Base-by-base conservation (phyloP, 2,888 invertebrate species). In the Drosophila mettleri region DNA sequence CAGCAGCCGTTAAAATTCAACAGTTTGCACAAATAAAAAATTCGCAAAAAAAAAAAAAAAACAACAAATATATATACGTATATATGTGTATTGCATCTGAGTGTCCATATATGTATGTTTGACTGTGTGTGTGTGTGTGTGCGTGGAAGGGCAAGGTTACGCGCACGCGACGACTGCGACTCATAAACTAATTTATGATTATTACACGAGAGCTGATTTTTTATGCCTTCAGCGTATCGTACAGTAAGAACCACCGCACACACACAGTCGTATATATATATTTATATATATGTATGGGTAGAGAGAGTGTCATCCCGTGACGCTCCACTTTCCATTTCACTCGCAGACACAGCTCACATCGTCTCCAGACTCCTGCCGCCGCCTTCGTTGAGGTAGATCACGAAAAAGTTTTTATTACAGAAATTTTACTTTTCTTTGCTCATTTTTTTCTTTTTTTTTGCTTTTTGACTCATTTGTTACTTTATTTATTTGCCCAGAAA, bases 171-270 rank as follows among this genome's bases (percentile, higher is more conserved):
- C 74, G 70, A 43, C 78, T 73, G 61, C 72, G 80, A 80, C 87
- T 89, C 82, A 88, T 90, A 89, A 90, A 90, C 90, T 90, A 90
- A 90, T 90, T 90, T 90, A 90, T 89, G 91, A 90, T 90, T 90
- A 90, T 90, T 88, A 86, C 86, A 73, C 80, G 68, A 85, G 85
- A 78, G 87, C 85, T 80, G 87, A 87, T 84, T 89, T 84, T 88
- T 84, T 88, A 84, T 88, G 78, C 87, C 81, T 72, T 54, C 69
- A 60, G 63, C 69, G 79, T 74, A 74, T 67, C 74, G 78, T 77
- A 54, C 73, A 80, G 63, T 70, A 80, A 78, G 65, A 68, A 63
- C 63, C 55, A 53, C 60, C 54, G 46, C 65, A 63, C 71, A 66
- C 48, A 51, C 52, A 59, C 36, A 18, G 29, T 39, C 18, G 20